Evolutionary conservation across 2,113 vertebrate genomes (phyloP).

Genomic region (Pelodiscus sinensis): DNA sequence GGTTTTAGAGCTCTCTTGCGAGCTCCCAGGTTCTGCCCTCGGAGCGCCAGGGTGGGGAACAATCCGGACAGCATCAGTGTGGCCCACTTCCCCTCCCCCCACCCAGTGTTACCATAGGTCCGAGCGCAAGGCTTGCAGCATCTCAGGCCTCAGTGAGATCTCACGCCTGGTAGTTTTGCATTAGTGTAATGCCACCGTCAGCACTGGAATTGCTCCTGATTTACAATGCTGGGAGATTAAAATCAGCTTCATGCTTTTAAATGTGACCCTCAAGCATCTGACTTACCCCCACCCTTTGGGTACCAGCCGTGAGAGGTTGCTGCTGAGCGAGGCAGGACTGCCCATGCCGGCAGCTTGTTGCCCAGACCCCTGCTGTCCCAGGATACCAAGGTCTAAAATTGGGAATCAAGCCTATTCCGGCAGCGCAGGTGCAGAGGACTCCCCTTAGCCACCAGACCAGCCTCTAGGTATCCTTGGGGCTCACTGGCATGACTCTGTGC

Average conservation of each 20-base stretch:
- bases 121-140: neutral
- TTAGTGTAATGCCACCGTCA: neutral
- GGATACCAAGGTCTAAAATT: neutral
- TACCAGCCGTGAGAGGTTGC: neutral
- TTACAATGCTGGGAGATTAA: neutral
- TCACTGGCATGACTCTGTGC: neutral
- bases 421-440: neutral
- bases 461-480: too few relatives aligned
- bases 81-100: too few relatives aligned
- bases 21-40: too few relatives aligned
- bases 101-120: neutral
- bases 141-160: neutral
- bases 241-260: neutral
- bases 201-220: neutral
- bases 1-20: too few relatives aligned
- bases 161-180: too few relatives aligned
- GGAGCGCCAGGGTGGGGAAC: too few relatives aligned
- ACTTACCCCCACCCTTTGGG: neutral
- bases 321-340: neutral
- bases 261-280: neutral
- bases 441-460: neutral
- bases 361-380: neutral
- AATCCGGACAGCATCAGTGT: too few relatives aligned
- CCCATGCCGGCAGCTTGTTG: neutral
- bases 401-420: neutral